Percentiles rank a stretch among this genome's conserved stretches.
Evolutionary conservation across 2,113 vertebrate species (phyloP).

Genomic region (Holacanthus passer): DNA sequence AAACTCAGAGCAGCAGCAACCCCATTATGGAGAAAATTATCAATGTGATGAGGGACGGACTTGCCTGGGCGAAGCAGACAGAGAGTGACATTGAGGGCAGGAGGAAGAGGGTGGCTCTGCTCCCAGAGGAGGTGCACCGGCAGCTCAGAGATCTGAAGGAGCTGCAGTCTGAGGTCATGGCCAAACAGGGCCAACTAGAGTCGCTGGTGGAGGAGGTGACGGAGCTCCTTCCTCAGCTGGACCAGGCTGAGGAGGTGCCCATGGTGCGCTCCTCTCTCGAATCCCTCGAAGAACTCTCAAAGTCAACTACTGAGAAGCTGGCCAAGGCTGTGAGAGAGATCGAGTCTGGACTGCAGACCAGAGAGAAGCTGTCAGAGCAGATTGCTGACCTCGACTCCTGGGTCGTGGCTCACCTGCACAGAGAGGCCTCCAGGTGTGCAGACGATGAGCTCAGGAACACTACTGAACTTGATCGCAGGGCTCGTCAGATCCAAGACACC

Average conservation of each 20-base stretch:
- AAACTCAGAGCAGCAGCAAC: conserved; percentile 67
- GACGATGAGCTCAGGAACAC: conserved; percentile 49
- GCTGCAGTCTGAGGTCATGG: conserved; percentile 82
- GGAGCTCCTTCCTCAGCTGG: conserved; percentile 76
- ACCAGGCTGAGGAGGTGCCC: conserved; percentile 81
- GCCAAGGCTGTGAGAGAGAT: conserved; percentile 83
- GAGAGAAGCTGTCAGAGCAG: conserved; percentile 85
- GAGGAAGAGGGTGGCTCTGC: conserved; percentile 82
- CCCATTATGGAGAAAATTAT: conserved; percentile 82
- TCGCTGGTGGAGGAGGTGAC: conserved; percentile 83
- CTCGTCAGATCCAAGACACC: conserved; percentile 78
- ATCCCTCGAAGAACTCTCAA: conserved; percentile 84
- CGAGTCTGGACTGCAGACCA: conserved; percentile 88
- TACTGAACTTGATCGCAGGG: conserved; percentile 77
- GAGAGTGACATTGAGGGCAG: conserved; percentile 77
- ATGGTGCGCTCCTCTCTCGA: conserved; percentile 82
- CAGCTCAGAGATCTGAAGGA: conserved; percentile 88
- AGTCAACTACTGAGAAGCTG: conserved; percentile 85
- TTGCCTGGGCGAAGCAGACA: conserved; percentile 86
- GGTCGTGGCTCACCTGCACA: conserved; percentile 76
- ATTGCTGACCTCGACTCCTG: conserved; percentile 86
- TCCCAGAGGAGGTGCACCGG: conserved; percentile 87
- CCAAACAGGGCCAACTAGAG: conserved; percentile 83
- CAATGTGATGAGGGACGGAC: conserved; percentile 84
- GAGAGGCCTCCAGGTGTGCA: conserved; percentile 60